Evolutionary conservation across 2,797 vertebrate species (phyloP).

Genomic region (Lophius americanus): DNA sequence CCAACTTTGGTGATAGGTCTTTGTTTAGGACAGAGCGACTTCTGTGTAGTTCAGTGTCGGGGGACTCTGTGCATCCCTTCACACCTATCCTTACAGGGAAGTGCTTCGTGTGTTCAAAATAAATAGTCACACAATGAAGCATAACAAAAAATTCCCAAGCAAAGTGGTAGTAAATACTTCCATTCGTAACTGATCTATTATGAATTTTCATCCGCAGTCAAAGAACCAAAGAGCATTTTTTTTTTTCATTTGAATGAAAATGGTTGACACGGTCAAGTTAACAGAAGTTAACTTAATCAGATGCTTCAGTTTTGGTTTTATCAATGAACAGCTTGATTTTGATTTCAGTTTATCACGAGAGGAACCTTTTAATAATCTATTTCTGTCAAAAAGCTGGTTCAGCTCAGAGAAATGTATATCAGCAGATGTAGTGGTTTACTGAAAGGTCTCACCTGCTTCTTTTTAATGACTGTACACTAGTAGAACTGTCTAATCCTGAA

Average conservation of each 20-base stretch:
- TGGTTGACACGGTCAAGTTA: not conserved
- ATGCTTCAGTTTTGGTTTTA: not conserved
- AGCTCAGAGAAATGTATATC: not conserved
- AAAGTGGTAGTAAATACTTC: conserved; percentile 8
- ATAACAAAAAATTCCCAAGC: conserved; percentile 33
- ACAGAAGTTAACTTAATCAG: not conserved
- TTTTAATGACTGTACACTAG: not conserved
- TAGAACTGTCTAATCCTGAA: not conserved
- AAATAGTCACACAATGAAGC: conserved; percentile 11
- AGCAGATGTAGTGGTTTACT: conserved; percentile 23
- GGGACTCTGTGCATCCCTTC: conserved; percentile 15
- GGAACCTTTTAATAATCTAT: no score
- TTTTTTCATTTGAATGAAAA: not conserved
- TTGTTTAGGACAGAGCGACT: conserved; percentile 5
- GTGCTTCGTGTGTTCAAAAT: conserved; percentile 40
- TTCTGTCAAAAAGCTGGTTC: not conserved
- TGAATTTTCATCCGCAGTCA: conserved; percentile 28
- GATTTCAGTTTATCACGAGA: not conserved
- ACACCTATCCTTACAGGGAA: conserved; percentile 12
- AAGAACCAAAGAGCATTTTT: conserved; percentile 2
- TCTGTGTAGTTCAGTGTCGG: conserved; percentile 6
- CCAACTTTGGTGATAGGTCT: conserved; percentile 4
- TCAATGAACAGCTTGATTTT: not conserved
- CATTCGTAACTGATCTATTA: conserved; percentile 12
- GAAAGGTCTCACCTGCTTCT: conserved; percentile 6